phyloP scores from a whole-genome alignment of 1,140 invertebrate species.

The Phymorhynchus buccinoides region DNA sequence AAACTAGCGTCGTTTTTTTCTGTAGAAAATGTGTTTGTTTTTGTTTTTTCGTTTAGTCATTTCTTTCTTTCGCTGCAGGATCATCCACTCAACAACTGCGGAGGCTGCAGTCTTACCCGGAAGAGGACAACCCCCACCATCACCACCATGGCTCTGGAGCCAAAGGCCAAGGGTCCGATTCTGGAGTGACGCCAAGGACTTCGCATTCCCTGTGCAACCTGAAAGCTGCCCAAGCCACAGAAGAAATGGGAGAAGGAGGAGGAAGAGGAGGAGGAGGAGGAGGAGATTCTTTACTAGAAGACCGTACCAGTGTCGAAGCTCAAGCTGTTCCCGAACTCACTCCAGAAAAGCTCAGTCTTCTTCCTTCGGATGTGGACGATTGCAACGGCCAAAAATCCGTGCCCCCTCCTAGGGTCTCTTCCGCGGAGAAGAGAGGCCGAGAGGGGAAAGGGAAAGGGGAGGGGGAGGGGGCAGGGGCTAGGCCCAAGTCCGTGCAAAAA shows the following conservation, averaged over 20 bases:
- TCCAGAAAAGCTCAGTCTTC: slow-evolving; percentile 12
- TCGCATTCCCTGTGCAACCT: slow-evolving; percentile 47
- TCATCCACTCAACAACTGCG: slow-evolving; percentile 11
- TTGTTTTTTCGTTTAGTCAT: too few species aligned
- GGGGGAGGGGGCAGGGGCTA: neutral
- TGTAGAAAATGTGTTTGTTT: too few species aligned
- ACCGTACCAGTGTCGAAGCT: neutral
- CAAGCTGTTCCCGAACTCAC: neutral
- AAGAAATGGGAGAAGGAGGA: neutral
- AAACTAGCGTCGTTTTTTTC: too few species aligned
- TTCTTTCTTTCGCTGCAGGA: too few species aligned
- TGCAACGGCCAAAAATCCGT: neutral
- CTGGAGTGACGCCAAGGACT: slow-evolving; percentile 29
- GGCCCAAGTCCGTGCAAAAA: too few species aligned
- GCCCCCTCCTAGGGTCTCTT: neutral
- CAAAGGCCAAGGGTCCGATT: neutral
- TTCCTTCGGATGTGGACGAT: slow-evolving; percentile 22
- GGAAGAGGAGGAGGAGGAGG: too few species aligned
- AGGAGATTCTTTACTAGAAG: too few species aligned
- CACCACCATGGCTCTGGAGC: neutral
- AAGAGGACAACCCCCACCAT: slow-evolving; percentile 17
- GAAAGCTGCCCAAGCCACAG: slow-evolving; percentile 34
- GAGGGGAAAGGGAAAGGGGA: slow-evolving; percentile 6
- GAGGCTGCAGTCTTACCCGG: slow-evolving; percentile 42
- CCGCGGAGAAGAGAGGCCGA: neutral